Evolutionary conservation across 2,797 vertebrate species (phyloP).

Genomic region (Odontamblyopus lacepedii): DNA sequence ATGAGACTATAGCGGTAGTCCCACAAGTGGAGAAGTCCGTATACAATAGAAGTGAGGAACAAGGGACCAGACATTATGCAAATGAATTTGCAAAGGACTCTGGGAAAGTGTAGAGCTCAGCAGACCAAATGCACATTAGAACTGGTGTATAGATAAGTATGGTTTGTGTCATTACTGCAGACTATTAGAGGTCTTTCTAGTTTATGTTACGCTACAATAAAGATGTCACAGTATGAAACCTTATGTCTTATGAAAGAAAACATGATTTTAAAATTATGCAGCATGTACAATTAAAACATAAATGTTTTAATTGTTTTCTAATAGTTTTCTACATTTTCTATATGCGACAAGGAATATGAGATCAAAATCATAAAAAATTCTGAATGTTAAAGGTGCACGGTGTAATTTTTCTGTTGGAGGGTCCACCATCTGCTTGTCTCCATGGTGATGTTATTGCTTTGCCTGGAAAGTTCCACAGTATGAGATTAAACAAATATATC

Average conservation of each 20-base stretch:
- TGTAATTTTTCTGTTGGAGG: no score
- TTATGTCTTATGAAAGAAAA: background rate
- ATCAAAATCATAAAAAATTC: no score
- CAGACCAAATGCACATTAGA: background rate
- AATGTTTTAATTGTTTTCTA: no score
- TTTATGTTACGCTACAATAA: background rate
- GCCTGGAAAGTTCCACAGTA: no score
- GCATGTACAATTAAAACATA: no score
- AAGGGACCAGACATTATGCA: background rate
- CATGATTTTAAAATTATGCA: background rate
- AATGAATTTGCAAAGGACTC: background rate
- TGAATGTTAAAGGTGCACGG: no score
- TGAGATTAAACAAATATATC: no score
- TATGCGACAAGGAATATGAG: no score
- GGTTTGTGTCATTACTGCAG: background rate
- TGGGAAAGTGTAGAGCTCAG: slow-evolving; percentile 1
- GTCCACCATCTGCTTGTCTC: no score
- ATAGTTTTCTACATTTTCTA: no score
- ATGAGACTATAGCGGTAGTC: background rate
- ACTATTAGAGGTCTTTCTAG: background rate
- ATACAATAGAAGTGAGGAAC: background rate
- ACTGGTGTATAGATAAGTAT: background rate
- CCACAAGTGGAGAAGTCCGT: background rate
- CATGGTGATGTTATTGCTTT: no score
- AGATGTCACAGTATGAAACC: background rate